Evolutionary conservation across 2,888 invertebrate species (phyloP).

Genomic region (Caenorhabditis sp.): DNA sequence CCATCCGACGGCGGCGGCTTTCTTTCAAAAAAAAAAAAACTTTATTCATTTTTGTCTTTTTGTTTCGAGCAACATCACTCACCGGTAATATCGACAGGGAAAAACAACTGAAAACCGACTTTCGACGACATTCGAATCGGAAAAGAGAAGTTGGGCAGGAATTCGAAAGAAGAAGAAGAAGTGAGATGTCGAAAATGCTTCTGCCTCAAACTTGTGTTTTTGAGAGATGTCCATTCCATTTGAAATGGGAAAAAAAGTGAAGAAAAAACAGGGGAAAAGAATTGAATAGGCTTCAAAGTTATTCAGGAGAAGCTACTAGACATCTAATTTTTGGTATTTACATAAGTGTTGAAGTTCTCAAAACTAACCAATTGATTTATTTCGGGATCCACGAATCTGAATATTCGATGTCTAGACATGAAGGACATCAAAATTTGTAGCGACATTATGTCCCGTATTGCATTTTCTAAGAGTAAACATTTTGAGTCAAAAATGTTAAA

Average conservation of each 20-base stretch:
- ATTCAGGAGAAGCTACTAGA: conserved; percentile 8
- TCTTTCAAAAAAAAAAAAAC: conserved; percentile 4
- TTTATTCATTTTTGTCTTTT: neutral
- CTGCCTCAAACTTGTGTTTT: conserved; percentile 40
- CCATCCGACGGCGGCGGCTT: neutral
- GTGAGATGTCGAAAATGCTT: conserved; percentile 36
- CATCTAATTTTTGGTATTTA: neutral
- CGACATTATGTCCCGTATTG: no score
- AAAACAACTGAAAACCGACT: conserved; percentile 49
- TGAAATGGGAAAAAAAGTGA: conserved; percentile 26
- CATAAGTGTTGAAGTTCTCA: neutral
- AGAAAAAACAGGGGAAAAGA: conserved; percentile 31
- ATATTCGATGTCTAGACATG: neutral
- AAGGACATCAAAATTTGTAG: conserved; percentile 4
- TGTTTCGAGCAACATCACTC: conserved; percentile 20
- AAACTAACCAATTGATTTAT: no score
- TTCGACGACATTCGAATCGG: conserved; percentile 31
- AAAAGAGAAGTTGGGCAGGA: neutral
- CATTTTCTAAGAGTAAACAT: no score
- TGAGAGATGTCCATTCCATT: conserved; percentile 36
- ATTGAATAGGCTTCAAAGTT: conserved; percentile 22
- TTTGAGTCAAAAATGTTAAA: neutral
- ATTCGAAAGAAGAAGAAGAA: conserved; percentile 9
- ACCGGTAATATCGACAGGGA: conserved; percentile 46
- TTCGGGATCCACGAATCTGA: no score